phyloP scores from a whole-genome alignment of 2,888 invertebrate genomes.

The Drosophila mulleri region DNA sequence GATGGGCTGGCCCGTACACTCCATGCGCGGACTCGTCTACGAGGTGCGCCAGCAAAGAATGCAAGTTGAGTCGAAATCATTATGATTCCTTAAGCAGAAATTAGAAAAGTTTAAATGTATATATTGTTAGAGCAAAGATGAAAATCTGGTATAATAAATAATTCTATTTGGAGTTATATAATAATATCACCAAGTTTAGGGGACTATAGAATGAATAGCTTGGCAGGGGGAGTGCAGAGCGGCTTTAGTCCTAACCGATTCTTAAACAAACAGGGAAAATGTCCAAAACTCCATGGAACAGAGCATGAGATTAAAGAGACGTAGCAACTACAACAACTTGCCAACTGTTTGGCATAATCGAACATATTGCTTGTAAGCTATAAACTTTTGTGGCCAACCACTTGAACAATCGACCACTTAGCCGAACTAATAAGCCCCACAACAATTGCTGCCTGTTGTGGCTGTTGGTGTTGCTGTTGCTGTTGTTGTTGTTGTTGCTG shows the following conservation, averaged over 20 bases:
- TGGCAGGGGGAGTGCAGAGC: background rate
- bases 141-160: background rate
- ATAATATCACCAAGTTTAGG: background rate
- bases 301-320: background rate
- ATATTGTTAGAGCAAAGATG: background rate
- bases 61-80: no score
- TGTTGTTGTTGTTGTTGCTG: conserved; percentile 9
- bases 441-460: conserved; percentile 35
- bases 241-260: no score
- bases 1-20: conserved; percentile 14
- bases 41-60: conserved; percentile 23
- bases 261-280: background rate
- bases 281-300: background rate
- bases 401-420: conserved; percentile 39
- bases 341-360: background rate
- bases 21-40: conserved; percentile 13
- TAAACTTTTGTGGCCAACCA: conserved; percentile 32
- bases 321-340: background rate
- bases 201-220: background rate
- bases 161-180: background rate
- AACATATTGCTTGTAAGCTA: background rate
- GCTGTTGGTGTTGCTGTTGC: background rate
- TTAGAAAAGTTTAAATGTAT: background rate
- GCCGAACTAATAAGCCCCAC: conserved; percentile 61
- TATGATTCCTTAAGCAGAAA: background rate